A percentile compares a stretch with the other conserved stretches of the same genome.
Conservation (phyloP, 1,140 invertebrate genomes). For the Oncopodura yosiiana region DNA sequence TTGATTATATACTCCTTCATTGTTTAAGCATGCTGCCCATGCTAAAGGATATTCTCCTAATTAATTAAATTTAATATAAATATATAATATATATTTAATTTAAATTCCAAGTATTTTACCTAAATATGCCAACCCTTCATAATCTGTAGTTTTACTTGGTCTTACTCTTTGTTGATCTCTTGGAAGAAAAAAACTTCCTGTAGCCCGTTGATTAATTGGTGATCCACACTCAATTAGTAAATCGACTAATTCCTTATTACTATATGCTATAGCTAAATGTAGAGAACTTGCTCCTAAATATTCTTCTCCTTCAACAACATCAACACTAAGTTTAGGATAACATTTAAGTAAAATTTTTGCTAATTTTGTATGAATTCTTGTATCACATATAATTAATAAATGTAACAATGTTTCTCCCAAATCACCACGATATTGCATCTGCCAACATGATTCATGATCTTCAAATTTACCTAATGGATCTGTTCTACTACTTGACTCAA, state of each 20-base stretch:
- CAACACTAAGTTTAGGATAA: conserved; percentile 81
- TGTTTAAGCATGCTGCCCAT: conserved; percentile 92
- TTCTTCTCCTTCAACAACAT: conserved; percentile 94
- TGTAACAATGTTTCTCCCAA: conserved; percentile 90
- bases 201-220: conserved; percentile 81
- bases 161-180: conserved; percentile 72
- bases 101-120: too few species aligned
- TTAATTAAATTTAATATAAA: too few species aligned
- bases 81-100: too few species aligned
- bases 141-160: conserved; percentile 71
- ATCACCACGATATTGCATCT: conserved; percentile 81
- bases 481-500: conserved; percentile 67
- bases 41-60: conserved; percentile 92
- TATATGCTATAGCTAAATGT: conserved; percentile 92
- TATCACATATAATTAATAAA: conserved; percentile 89
- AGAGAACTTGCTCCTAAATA: conserved; percentile 88
- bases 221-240: conserved; percentile 82
- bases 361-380: conserved; percentile 68
- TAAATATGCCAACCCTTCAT: conserved; percentile 88
- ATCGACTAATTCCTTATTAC: conserved; percentile 90
- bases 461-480: conserved; percentile 75
- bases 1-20: conserved; percentile 95
- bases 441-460: conserved; percentile 91
- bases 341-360: conserved; percentile 79
- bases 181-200: conserved; percentile 85